phyloP scores from a whole-genome alignment of 2,113 vertebrate species.

The Prionailurus bengalensis region DNA sequence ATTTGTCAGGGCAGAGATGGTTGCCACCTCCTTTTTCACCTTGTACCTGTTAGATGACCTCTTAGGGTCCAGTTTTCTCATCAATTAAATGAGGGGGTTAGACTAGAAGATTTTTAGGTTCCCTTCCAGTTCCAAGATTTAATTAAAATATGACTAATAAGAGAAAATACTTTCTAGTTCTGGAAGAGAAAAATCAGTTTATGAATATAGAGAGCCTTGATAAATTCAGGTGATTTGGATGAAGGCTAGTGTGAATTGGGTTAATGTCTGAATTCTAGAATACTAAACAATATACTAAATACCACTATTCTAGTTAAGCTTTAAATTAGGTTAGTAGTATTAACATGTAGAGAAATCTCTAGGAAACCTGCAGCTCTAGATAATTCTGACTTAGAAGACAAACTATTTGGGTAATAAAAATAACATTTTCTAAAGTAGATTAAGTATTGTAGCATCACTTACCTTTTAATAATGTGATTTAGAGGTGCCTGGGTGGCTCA shows the following conservation, averaged over 20 bases:
- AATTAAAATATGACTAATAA: not conserved
- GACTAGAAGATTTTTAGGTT: not conserved
- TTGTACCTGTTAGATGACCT: not conserved
- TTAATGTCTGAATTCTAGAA: not conserved
- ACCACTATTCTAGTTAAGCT: not conserved
- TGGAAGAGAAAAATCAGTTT: conserved; percentile 1
- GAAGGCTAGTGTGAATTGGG: not conserved
- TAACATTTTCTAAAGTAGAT: conserved; percentile 37
- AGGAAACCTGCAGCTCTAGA: not conserved
- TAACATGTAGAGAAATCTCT: not conserved
- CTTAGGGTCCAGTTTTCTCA: not conserved
- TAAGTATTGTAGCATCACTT: not conserved
- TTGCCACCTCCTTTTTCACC: not conserved
- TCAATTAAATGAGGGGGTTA: not conserved
- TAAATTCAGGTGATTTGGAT: not conserved
- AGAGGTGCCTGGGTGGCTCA: too few species aligned
- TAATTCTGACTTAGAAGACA: conserved; percentile 31
- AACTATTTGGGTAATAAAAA: conserved; percentile 40
- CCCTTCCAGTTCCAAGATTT: conserved; percentile 36
- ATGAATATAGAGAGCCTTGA: not conserved
- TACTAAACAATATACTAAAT: not conserved
- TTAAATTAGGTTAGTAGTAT: conserved; percentile 12
- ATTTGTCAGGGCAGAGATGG: not conserved
- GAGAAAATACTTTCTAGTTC: not conserved
- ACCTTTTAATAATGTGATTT: not conserved